These are phyloP conservation scores for Phenacoccus solenopsis DNA, from an alignment of 1,140 invertebrate species.

Conservation along the genomic window DNA sequence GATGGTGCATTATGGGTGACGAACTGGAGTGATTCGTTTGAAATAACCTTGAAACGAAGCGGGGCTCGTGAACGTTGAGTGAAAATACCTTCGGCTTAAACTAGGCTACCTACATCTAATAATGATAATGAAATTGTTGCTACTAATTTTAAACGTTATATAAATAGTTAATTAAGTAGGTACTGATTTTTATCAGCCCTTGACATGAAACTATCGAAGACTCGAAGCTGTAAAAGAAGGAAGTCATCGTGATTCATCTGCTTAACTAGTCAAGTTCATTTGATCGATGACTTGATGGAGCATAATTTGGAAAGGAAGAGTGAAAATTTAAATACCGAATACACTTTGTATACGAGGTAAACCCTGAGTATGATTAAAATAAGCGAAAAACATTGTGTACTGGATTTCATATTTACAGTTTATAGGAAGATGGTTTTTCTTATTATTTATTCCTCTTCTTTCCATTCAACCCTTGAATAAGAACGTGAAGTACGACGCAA, in stretches of 20 bases:
- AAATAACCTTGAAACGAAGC: neutral
- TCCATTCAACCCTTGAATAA: no score
- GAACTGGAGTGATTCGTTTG: neutral
- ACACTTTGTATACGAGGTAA: no score
- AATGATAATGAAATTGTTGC: neutral
- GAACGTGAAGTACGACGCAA: no score
- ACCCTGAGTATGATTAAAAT: no score
- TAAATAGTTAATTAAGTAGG: constrained; percentile 4
- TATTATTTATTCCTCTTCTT: no score
- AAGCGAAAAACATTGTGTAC: no score
- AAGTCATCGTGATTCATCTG: neutral
- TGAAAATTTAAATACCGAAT: no score
- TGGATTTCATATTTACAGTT: no score
- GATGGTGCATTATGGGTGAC: neutral
- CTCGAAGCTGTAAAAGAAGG: neutral
- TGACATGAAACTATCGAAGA: neutral
- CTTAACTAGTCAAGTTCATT: neutral
- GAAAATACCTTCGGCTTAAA: neutral
- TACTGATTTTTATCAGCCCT: neutral
- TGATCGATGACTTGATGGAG: no score
- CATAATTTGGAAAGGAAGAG: no score
- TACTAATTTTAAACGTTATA: neutral
- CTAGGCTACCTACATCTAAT: neutral
- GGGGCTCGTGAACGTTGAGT: neutral
- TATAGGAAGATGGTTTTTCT: no score